These are phyloP conservation scores for Erebia palarica DNA, from an alignment of 2,888 invertebrate species.

Conservation along the genomic window DNA sequence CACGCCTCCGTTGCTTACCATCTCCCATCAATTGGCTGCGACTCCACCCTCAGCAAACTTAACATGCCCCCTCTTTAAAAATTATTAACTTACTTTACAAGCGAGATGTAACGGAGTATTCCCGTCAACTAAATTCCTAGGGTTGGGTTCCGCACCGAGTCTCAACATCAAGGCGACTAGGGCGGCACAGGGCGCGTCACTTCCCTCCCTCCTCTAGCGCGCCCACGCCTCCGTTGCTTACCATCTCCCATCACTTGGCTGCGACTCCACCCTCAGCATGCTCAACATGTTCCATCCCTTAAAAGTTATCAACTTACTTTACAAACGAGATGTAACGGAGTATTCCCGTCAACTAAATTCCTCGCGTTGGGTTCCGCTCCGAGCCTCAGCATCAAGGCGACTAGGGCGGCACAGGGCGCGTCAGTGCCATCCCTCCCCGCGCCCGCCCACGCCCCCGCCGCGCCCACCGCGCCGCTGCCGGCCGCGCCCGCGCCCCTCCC, in stretches of 20 bases:
- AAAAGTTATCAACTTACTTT: conserved; percentile 68
- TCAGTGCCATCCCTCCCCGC: conserved; percentile 72
- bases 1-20: too few species aligned
- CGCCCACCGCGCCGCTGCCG: conserved; percentile 85
- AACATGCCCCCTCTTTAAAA: neutral
- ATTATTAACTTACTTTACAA: conserved; percentile 80
- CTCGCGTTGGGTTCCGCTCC: conserved; percentile 91
- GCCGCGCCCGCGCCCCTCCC: conserved; percentile 79
- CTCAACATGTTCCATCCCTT: neutral
- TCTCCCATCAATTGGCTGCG: too few species aligned
- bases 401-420: conserved; percentile 75
- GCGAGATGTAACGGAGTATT: conserved; percentile 89
- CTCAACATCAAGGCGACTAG: neutral
- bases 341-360: conserved; percentile 91
- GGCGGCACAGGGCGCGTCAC: neutral
- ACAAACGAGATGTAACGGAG: conserved; percentile 93
- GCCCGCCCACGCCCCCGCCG: conserved; percentile 84
- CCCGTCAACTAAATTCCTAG: neutral
- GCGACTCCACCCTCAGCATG: too few species aligned
- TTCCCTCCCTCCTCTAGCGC: neutral
- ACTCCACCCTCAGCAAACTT: too few species aligned
- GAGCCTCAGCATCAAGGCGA: conserved; percentile 88
- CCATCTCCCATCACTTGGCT: too few species aligned
- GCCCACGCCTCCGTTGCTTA: conserved; percentile 49
- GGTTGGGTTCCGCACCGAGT: neutral